Evolutionary conservation across 2,113 vertebrate genomes (phyloP).

Genomic region (Arvicanthis niloticus): DNA sequence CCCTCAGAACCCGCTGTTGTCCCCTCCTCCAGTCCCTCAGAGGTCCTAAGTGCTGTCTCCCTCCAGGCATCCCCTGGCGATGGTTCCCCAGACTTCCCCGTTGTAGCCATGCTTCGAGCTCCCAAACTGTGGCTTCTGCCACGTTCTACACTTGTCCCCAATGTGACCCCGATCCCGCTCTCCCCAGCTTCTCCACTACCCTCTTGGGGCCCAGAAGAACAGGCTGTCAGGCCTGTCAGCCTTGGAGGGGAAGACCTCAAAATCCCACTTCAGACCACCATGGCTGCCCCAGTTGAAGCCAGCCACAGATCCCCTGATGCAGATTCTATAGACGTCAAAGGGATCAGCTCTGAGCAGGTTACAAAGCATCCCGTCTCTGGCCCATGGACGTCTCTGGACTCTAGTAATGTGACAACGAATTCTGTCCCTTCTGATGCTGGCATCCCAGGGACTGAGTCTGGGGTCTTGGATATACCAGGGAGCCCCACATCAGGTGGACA

Average conservation of each 20-base stretch:
- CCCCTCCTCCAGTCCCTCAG: neutral
- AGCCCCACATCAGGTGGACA: neutral
- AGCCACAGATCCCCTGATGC: neutral
- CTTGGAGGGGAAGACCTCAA: neutral
- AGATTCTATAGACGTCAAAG: neutral
- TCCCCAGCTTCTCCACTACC: neutral
- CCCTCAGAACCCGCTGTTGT: neutral
- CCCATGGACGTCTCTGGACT: neutral
- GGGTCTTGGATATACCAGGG: neutral
- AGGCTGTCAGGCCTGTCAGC: neutral
- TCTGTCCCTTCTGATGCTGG: neutral
- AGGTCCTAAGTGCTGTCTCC: neutral
- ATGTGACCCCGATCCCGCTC: neutral
- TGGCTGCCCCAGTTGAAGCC: neutral
- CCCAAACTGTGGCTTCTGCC: slow-evolving; percentile 45
- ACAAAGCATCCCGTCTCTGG: neutral
- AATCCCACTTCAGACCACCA: neutral
- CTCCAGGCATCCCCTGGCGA: neutral
- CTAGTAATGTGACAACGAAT: neutral
- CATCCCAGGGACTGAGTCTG: neutral
- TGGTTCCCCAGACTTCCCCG: slow-evolving; percentile 62
- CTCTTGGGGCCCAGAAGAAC: neutral
- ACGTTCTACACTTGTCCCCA: neutral
- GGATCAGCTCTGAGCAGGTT: neutral
- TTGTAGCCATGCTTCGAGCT: slow-evolving; percentile 78